Percentiles rank a stretch among this genome's conserved stretches.
These are phyloP conservation scores for Chrysomela aeneicollis DNA, from an alignment of 2,888 invertebrate genomes.

Conservation along the genomic window DNA sequence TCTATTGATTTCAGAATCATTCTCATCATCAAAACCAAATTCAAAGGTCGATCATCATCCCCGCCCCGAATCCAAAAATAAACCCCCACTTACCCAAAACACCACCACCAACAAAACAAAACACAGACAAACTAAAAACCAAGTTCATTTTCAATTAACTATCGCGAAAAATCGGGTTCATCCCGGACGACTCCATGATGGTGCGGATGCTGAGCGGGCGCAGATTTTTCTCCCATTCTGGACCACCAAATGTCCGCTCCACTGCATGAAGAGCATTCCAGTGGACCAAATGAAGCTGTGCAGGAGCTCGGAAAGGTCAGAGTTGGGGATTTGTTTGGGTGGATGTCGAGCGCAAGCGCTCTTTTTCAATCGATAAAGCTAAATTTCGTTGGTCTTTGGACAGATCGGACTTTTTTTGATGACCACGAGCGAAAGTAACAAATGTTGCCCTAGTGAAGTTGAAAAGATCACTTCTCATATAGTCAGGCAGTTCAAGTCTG, in stretches of 20 bases:
- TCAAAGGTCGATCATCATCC: too few species aligned
- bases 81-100: slow-evolving; percentile 35
- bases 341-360: slow-evolving; percentile 43
- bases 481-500: too few species aligned
- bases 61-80: not conserved
- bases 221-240: slow-evolving; percentile 1
- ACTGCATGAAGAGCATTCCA: slow-evolving; percentile 19
- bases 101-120: slow-evolving; percentile 22
- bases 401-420: slow-evolving; percentile 6
- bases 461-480: too few species aligned
- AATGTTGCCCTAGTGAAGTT: too few species aligned
- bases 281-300: slow-evolving; percentile 18
- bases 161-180: slow-evolving; percentile 31
- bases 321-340: slow-evolving; percentile 29
- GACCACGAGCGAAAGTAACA: too few species aligned
- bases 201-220: slow-evolving; percentile 48
- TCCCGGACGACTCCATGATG: slow-evolving; percentile 46
- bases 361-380: slow-evolving; percentile 46
- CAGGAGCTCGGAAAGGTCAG: not conserved
- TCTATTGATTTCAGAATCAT: too few species aligned
- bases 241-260: slow-evolving; percentile 20
- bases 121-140: slow-evolving; percentile 26
- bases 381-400: slow-evolving; percentile 19
- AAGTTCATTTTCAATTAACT: slow-evolving; percentile 36
- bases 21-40: too few species aligned